Evolutionary conservation across 2,113 vertebrate species (phyloP).

Genomic region (Noctilio leporinus): DNA sequence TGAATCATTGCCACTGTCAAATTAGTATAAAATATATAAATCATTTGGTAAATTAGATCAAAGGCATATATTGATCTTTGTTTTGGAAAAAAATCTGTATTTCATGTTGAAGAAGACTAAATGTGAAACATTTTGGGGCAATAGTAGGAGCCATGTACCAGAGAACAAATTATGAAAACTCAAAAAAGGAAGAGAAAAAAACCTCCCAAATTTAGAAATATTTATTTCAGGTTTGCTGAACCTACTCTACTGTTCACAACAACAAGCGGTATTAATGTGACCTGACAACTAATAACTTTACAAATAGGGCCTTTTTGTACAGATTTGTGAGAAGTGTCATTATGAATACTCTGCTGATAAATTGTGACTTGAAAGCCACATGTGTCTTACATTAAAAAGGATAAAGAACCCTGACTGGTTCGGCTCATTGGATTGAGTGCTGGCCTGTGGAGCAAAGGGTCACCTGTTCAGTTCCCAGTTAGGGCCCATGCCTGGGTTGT

Average conservation of each 20-base stretch:
- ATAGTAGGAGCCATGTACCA: neutral
- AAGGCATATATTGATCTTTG: constrained; percentile 5
- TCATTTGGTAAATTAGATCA: constrained; percentile 25
- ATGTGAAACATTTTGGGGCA: constrained; percentile 29
- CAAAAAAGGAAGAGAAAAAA: neutral
- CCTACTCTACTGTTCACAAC: neutral
- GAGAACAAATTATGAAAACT: constrained; percentile 13
- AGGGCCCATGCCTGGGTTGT: too few relatives aligned
- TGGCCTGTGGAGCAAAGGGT: too few relatives aligned
- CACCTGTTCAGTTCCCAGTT: too few relatives aligned
- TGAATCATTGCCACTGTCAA: neutral
- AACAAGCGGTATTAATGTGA: neutral
- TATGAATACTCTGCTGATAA: constrained; percentile 2
- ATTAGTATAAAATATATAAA: constrained; percentile 27
- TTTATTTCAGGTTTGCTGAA: constrained; percentile 12
- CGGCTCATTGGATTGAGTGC: too few relatives aligned
- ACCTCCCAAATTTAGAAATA: neutral
- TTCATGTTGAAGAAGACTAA: constrained; percentile 31
- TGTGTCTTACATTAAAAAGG: constrained; percentile 17
- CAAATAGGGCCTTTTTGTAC: neutral
- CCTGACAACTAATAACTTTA: constrained; percentile 11
- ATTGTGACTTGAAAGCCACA: constrained; percentile 25
- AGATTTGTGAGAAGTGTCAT: neutral
- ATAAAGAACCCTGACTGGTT: too few relatives aligned
- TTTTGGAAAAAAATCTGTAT: constrained; percentile 19